Evolutionary conservation across 2,888 invertebrate species (phyloP).

Genomic region (Agrotis puta): DNA sequence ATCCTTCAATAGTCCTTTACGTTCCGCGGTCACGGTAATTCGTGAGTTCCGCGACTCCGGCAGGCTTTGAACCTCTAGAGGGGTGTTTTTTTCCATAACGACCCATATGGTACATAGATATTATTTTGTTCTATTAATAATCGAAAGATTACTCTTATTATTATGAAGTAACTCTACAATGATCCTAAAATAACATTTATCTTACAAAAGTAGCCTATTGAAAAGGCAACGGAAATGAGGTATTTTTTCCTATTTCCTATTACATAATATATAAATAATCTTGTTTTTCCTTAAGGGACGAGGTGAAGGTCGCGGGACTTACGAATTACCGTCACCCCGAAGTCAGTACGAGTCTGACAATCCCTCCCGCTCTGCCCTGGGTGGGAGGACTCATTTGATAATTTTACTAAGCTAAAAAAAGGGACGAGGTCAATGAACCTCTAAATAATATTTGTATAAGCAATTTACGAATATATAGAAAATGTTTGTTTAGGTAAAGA

Average conservation of each 20-base stretch:
- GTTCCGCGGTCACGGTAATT: too few species aligned
- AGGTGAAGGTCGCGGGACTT: too few species aligned
- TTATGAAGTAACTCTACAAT: conserved; percentile 5
- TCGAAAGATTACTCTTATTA: background rate
- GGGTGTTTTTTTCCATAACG: too few species aligned
- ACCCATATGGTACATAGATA: background rate
- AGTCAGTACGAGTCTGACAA: too few species aligned
- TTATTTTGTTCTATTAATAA: background rate
- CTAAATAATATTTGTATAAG: conserved; percentile 4
- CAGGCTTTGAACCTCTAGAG: too few species aligned
- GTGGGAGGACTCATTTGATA: too few species aligned
- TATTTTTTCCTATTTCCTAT: conserved; percentile 22
- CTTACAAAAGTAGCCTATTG: conserved; percentile 26
- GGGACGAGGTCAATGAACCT: conserved; percentile 12
- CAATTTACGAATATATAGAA: background rate
- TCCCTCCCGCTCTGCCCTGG: too few species aligned
- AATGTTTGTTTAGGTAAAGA: background rate
- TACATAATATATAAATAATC: conserved; percentile 1
- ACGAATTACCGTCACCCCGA: too few species aligned
- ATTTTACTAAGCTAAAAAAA: too few species aligned
- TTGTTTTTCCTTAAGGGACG: conserved; percentile 9
- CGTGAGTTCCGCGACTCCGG: too few species aligned
- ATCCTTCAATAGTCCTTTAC: too few species aligned
- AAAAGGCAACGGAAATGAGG: conserved; percentile 16
- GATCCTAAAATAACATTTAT: conserved; percentile 31